Percentiles rank a stretch among this genome's conserved stretches.
phyloP scores from a whole-genome alignment of 1,140 invertebrate genomes.

The Drosophila jambulina region DNA sequence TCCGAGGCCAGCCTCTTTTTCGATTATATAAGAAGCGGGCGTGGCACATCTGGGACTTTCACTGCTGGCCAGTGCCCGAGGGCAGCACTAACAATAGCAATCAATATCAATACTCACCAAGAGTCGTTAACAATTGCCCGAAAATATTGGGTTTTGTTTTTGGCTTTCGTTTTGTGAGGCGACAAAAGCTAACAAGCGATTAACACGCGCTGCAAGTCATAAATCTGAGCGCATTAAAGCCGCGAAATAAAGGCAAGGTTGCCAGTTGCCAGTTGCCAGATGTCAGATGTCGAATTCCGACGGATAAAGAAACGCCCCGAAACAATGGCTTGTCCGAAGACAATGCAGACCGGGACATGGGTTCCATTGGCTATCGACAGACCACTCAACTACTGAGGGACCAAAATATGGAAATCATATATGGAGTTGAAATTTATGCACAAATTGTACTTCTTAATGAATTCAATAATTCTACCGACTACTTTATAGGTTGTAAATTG shows the following conservation, averaged over 20 bases:
- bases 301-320: slow-evolving; percentile 44
- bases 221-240: slow-evolving; percentile 53
- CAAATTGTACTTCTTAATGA: neutral
- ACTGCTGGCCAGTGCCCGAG: slow-evolving; percentile 38
- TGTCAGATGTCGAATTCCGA: slow-evolving; percentile 50
- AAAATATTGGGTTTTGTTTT: slow-evolving; percentile 46
- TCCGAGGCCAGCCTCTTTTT: slow-evolving; percentile 15
- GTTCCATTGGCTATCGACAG: slow-evolving; percentile 7
- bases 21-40: slow-evolving; percentile 33
- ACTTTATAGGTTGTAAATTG: neutral
- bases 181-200: slow-evolving; percentile 72
- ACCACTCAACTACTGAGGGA: slow-evolving; percentile 17
- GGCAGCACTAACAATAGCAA: slow-evolving; percentile 43
- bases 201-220: slow-evolving; percentile 62
- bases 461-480: neutral
- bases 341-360: slow-evolving; percentile 40
- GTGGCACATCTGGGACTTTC: slow-evolving; percentile 49
- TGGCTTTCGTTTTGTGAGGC: slow-evolving; percentile 37
- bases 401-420: neutral
- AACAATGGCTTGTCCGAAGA: slow-evolving; percentile 50
- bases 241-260: slow-evolving; percentile 61
- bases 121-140: slow-evolving; percentile 59
- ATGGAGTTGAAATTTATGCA: neutral
- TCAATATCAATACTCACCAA: slow-evolving; percentile 55
- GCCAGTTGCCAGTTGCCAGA: slow-evolving; percentile 40